Evolutionary conservation across 2,888 invertebrate genomes (phyloP).

Genomic region (Sphecodes monilicornis): DNA sequence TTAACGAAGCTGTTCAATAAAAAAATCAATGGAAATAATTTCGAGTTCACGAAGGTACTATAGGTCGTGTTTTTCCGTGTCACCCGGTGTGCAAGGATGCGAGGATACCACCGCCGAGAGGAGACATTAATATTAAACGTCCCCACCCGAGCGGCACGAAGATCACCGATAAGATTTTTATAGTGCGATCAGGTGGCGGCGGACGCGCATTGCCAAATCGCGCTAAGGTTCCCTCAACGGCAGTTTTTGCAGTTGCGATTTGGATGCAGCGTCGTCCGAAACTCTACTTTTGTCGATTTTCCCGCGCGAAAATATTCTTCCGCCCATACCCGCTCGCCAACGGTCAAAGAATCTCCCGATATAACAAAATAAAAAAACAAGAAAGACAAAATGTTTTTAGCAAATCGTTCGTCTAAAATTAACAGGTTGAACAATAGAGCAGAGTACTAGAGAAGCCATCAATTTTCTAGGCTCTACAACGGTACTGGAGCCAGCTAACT

Average conservation of each 20-base stretch:
- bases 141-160: constrained; percentile 68
- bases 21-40: too few species aligned
- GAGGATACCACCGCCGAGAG: constrained; percentile 72
- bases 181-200: constrained; percentile 70
- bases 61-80: constrained; percentile 21
- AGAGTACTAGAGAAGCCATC: constrained; percentile 60
- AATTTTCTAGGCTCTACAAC: constrained; percentile 63
- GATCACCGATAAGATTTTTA: constrained; percentile 79
- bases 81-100: constrained; percentile 73
- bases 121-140: constrained; percentile 79
- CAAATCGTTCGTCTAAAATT: constrained; percentile 57
- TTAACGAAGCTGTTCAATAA: not conserved
- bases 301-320: not conserved
- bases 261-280: not conserved
- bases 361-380: not conserved
- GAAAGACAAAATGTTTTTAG: constrained; percentile 25
- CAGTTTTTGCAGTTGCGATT: not conserved
- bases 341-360: not conserved
- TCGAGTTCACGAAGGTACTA: not conserved
- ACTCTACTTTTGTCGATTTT: not conserved
- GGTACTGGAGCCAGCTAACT: constrained; percentile 59
- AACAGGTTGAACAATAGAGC: constrained; percentile 62
- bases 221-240: constrained; percentile 53
- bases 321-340: not conserved
- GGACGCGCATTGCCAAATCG: constrained; percentile 76